These are phyloP conservation scores for Ivindomyrus marchei DNA, from an alignment of 2,113 vertebrate genomes.

Conservation along the genomic window DNA sequence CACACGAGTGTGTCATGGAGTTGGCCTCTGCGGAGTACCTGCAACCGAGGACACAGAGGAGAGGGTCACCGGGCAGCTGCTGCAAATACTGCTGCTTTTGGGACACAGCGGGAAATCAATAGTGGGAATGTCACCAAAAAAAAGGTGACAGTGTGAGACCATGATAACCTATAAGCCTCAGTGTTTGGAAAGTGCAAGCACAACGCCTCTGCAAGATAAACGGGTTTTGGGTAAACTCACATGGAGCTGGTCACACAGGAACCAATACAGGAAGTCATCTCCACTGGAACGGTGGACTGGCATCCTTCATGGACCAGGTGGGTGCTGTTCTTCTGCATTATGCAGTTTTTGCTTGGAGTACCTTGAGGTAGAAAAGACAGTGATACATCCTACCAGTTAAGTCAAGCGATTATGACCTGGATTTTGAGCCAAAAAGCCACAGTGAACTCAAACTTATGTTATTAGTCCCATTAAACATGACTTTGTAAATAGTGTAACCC, in stretches of 20 bases:
- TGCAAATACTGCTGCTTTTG: not conserved
- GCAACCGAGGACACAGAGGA: not conserved
- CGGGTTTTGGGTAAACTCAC: constrained; percentile 57
- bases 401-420: not conserved
- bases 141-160: not conserved
- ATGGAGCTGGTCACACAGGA: constrained; percentile 65
- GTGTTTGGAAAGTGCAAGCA: not conserved
- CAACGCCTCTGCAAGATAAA: not conserved
- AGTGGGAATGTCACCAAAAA: not conserved
- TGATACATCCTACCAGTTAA: not conserved
- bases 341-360: constrained; percentile 49
- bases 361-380: constrained; percentile 42
- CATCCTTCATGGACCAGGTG: constrained; percentile 58
- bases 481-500: not conserved
- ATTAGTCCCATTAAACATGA: not conserved
- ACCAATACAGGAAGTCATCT: constrained; percentile 69
- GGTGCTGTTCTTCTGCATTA: constrained; percentile 36
- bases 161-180: not conserved
- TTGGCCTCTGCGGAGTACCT: constrained; percentile 74
- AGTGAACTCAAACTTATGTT: not conserved
- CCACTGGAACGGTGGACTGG: constrained; percentile 47
- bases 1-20: constrained; percentile 56
- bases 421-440: not conserved
- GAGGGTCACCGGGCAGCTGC: not conserved
- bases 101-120: not conserved